Percentiles rank a stretch among this genome's conserved stretches.
Evolutionary conservation across 1,140 invertebrate genomes (phyloP).

Genomic region (Camponotus vicinus): DNA sequence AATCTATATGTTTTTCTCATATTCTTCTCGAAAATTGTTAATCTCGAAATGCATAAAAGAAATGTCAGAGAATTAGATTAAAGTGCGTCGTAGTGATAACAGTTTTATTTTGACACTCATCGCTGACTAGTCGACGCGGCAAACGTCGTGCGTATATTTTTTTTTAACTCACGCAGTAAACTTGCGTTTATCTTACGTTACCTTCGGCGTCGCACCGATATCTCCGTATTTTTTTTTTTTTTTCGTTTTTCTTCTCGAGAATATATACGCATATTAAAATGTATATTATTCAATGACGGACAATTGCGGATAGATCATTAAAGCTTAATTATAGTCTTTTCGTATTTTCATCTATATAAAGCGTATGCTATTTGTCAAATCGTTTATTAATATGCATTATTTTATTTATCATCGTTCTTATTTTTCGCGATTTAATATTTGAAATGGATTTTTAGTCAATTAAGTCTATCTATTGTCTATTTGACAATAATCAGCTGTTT

Average conservation of each 20-base stretch:
- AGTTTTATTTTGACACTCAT: slow-evolving; percentile 40
- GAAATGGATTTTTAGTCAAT: slow-evolving; percentile 4
- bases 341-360: too few relatives aligned
- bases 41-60: not conserved
- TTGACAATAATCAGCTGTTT: slow-evolving; percentile 16
- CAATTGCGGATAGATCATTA: too few relatives aligned
- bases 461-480: not conserved
- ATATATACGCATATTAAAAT: not conserved
- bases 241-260: not conserved
- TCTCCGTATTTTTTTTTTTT: not conserved
- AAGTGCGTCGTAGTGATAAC: slow-evolving; percentile 4
- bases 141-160: not conserved
- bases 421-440: not conserved
- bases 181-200: not conserved
- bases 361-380: slow-evolving; percentile 2
- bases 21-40: not conserved
- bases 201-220: not conserved
- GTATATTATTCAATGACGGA: too few relatives aligned
- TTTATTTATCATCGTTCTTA: slow-evolving; percentile 6
- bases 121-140: not conserved
- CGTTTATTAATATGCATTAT: slow-evolving; percentile 13
- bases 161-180: slow-evolving; percentile 4
- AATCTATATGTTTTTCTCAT: not conserved
- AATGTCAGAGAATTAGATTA: not conserved
- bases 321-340: too few relatives aligned